A percentile compares a stretch with the other conserved stretches of the same genome.
phyloP scores from a whole-genome alignment of 2,797 vertebrate species.

The Leucoraja ocellata region DNA sequence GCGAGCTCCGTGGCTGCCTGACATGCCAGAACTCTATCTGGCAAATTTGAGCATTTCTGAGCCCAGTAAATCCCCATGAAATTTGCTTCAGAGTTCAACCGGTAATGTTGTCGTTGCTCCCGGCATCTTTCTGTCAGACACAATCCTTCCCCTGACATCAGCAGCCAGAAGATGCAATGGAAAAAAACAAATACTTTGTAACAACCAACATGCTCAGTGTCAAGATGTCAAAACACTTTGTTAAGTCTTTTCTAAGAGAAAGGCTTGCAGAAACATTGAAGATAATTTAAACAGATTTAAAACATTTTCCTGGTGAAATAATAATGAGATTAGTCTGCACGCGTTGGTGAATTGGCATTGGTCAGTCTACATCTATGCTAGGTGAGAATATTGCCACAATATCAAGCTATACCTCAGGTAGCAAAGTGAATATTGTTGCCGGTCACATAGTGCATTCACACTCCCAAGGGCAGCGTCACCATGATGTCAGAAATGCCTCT shows the following conservation, averaged over 20 bases:
- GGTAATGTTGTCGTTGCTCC: background rate
- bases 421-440: background rate
- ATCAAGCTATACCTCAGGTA: background rate
- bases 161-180: background rate
- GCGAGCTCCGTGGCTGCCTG: too few species aligned
- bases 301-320: background rate
- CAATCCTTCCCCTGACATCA: background rate
- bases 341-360: background rate
- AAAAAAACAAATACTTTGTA: background rate
- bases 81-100: background rate
- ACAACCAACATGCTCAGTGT: too few species aligned
- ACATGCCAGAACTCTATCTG: background rate
- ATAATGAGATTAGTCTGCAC: background rate
- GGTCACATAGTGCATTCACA: background rate
- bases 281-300: background rate
- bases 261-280: background rate
- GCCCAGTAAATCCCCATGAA: background rate
- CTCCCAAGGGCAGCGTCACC: background rate
- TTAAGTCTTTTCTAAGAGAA: background rate
- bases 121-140: background rate
- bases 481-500: background rate
- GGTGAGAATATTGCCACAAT: background rate
- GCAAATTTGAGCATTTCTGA: background rate
- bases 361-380: background rate
- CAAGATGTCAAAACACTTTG: background rate